Evolutionary conservation across 2,888 invertebrate species (phyloP), one percentile per base, ranked within the genome.

Genomic region (Ptilodon capucinus): DNA sequence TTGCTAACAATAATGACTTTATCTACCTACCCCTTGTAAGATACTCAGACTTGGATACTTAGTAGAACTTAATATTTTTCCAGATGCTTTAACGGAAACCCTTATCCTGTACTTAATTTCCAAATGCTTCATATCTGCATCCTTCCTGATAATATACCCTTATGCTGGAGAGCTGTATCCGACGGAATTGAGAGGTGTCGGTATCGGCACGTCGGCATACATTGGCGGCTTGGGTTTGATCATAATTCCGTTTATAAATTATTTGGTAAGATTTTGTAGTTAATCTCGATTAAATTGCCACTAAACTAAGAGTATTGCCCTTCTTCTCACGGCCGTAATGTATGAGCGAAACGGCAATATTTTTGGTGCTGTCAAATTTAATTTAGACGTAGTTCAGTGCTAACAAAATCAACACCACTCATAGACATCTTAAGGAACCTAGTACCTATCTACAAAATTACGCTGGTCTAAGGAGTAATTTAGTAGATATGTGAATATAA

Each of bases 81-180:
- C 83, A 96, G 96, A 96, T 86, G 95, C 95, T 40, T 93, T 94
- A 46, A 92, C 92, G 48, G 92, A 94, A 71, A 97, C 96, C 32
- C 84, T 97, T 36, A 91, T 95, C 48, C 85, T 97, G 14, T 97
- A 95, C 80, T 86, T 97, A 32, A 91, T 97, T 69, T 95, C 97
- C 11, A 98, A 98, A 86, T 96, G 96, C 58, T 94, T 97, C 59
- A 96, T 97, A 74, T 97, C 97, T 1, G 97, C 97, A 5, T 97
- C 97, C 5, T 98, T 97, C 86, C 91, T 97, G 47, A 97, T 97
- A 55, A 97, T 98, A 68, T 98, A 97, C 81, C 97, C 97, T 0
- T 97, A 97, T 81, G 97, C 97, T 62, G 97, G 97, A 8, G 98
- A 98, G 86, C 81, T 98, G 17, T 97, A 97, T 84, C 98, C 98